Conservation (phyloP, 2,888 invertebrate species). For the Amiota communis region DNA sequence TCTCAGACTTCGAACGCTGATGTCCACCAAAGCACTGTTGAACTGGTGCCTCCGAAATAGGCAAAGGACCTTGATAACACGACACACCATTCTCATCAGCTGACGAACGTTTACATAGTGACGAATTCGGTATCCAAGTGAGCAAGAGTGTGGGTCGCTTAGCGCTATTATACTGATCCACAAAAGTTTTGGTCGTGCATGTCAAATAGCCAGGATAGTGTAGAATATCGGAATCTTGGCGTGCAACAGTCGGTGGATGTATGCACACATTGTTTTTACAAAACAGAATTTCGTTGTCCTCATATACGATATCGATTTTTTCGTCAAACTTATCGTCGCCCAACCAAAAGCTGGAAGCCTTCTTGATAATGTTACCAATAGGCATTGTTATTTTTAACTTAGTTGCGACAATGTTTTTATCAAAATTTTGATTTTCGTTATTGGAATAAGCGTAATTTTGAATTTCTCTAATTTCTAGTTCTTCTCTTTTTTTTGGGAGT, state of each 20-base stretch:
- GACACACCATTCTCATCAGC: constrained; percentile 77
- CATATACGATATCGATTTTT: constrained; percentile 79
- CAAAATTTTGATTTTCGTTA: constrained; percentile 38
- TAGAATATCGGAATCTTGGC: constrained; percentile 86
- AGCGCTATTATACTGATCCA: constrained; percentile 83
- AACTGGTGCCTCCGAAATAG: constrained; percentile 21
- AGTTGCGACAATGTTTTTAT: not conserved
- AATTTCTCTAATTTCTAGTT: not conserved
- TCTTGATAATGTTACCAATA: constrained; percentile 82
- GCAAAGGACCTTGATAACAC: constrained; percentile 43
- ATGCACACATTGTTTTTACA: constrained; percentile 98
- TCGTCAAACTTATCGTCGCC: constrained; percentile 80
- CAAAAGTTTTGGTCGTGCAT: constrained; percentile 86
- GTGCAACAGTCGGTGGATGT: constrained; percentile 89
- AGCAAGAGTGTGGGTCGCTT: constrained; percentile 87
- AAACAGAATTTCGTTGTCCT: constrained; percentile 89
- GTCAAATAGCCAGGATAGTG: constrained; percentile 95
- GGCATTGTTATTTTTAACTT: constrained; percentile 77
- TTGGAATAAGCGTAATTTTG: not conserved
- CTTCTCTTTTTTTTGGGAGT: not conserved
- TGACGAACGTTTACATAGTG: constrained; percentile 88
- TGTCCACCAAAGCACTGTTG: constrained; percentile 23
- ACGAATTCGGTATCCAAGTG: constrained; percentile 96
- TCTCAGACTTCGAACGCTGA: constrained; percentile 38
- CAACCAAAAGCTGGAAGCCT: constrained; percentile 86